Evolutionary conservation across 2,113 vertebrate genomes (phyloP).

Genomic region (Dipodomys stephensi): DNA sequence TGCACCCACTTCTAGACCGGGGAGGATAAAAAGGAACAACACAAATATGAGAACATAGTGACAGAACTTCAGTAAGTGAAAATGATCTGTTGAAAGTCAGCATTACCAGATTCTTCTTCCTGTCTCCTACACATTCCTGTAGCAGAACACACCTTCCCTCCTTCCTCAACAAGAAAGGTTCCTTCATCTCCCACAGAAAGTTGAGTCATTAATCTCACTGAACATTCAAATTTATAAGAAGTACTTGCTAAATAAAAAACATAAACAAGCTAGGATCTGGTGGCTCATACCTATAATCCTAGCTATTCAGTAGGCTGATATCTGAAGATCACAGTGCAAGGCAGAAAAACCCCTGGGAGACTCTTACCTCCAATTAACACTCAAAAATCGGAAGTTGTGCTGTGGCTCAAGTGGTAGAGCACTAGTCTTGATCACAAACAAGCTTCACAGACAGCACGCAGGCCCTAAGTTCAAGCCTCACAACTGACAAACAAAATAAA

Average conservation of each 20-base stretch:
- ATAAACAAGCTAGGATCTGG: too few species aligned
- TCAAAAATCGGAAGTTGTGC: too few species aligned
- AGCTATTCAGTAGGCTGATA: too few species aligned
- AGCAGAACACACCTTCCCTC: background rate
- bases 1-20: background rate
- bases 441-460: too few species aligned
- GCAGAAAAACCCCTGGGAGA: too few species aligned
- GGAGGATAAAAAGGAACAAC: fast-evolving
- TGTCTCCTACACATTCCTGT: background rate
- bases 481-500: too few species aligned
- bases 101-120: background rate
- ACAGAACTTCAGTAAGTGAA: background rate
- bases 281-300: background rate
- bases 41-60: background rate
- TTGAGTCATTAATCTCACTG: background rate
- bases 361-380: too few species aligned
- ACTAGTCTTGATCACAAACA: too few species aligned
- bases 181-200: background rate
- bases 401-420: too few species aligned
- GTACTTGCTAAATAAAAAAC: background rate
- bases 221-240: background rate
- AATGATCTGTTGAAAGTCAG: background rate
- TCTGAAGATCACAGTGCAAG: too few species aligned
- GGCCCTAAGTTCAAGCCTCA: too few species aligned
- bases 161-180: background rate